Evolutionary conservation across 53 echinoderm and acorn worm genomes (phyloP).

Genomic region (Mesocentrotus franciscanus): DNA sequence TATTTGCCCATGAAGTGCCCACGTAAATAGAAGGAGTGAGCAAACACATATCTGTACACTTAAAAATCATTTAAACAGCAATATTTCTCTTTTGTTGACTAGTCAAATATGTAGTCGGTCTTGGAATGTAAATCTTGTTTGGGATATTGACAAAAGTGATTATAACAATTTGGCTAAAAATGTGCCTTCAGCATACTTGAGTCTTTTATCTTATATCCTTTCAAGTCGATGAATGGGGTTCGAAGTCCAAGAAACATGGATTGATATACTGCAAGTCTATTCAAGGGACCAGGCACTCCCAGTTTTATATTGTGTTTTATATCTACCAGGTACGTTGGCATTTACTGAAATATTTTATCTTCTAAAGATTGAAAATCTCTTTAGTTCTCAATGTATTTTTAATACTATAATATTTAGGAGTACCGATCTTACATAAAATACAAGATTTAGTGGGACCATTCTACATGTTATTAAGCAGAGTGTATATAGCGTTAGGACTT

Average conservation of each 20-base stretch:
- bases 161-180: constrained; percentile 22
- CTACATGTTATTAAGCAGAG: too few species aligned
- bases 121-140: constrained; percentile 48
- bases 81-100: constrained; percentile 6
- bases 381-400: background rate
- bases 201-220: background rate
- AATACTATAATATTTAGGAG: background rate
- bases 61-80: background rate
- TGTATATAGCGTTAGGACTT: too few species aligned
- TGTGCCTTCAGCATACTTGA: constrained; percentile 36
- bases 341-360: background rate
- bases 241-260: background rate
- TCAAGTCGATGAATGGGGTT: background rate
- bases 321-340: background rate
- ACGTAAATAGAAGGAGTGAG: background rate
- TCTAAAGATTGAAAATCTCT: background rate
- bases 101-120: constrained; percentile 25
- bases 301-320: background rate
- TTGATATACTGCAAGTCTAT: background rate
- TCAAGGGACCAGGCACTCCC: background rate
- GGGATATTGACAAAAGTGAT: constrained; percentile 42
- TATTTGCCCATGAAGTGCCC: constrained; percentile 41
- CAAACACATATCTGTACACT: background rate
- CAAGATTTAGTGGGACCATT: too few species aligned
- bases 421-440: background rate